Conservation (phyloP, 2,888 invertebrate genomes). For the Drosophila mimetica region DNA sequence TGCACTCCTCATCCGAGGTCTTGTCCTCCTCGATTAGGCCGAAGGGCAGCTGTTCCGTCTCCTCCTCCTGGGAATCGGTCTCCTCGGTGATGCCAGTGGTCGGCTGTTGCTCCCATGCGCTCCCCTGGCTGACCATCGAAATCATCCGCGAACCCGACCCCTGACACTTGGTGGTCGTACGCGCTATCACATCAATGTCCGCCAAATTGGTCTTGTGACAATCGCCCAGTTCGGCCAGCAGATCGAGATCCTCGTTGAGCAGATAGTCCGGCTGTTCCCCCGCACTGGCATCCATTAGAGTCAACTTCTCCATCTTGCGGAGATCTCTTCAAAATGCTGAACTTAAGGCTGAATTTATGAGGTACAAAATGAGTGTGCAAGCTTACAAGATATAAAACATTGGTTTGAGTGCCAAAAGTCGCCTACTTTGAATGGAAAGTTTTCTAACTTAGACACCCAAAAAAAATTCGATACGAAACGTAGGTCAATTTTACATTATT, state of each 20-base stretch:
- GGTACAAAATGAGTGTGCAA: not conserved
- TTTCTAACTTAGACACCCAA: no score
- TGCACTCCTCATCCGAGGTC: slow-evolving; percentile 1
- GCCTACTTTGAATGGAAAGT: not conserved
- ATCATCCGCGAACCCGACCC: rapidly evolving
- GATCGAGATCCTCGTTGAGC: not conserved
- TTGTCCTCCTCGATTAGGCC: slow-evolving; percentile 2
- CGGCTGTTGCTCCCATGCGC: not conserved
- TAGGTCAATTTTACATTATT: no score
- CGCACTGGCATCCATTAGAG: not conserved
- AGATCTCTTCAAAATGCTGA: not conserved
- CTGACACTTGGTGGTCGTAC: not conserved
- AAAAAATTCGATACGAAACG: no score
- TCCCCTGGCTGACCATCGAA: not conserved
- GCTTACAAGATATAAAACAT: not conserved
- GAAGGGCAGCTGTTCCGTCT: not conserved
- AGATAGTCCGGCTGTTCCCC: not conserved
- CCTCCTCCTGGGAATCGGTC: not conserved
- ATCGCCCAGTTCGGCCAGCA: slow-evolving; percentile 2
- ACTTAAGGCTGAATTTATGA: no score
- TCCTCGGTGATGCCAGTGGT: not conserved
- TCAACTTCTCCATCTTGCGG: not conserved
- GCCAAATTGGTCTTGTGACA: slow-evolving; percentile 13
- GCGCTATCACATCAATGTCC: slow-evolving; percentile 17
- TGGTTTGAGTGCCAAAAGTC: not conserved